These are phyloP conservation scores for Miichthys miiuy DNA, from an alignment of 2,797 vertebrate species.

Conservation along the genomic window DNA sequence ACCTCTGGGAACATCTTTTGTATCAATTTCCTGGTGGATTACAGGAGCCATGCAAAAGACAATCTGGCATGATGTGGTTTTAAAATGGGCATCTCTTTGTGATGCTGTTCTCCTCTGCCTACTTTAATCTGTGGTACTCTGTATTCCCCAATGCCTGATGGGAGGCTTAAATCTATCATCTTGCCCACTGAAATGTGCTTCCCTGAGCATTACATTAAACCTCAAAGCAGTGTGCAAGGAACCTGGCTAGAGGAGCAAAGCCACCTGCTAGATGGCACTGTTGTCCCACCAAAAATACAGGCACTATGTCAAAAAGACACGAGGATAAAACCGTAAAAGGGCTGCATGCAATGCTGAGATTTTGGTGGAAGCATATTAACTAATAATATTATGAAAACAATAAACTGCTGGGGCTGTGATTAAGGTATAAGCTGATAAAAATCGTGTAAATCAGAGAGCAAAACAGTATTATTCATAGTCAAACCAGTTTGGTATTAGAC, in stretches of 20 bases:
- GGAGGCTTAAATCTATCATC: constrained; percentile 86
- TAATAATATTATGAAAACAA: constrained; percentile 62
- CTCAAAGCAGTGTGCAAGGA: constrained; percentile 65
- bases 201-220: constrained; percentile 80
- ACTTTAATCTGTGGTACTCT: constrained; percentile 80
- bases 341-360: constrained; percentile 50
- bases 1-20: constrained; percentile 80
- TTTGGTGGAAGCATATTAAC: constrained; percentile 64
- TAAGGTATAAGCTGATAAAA: constrained; percentile 54
- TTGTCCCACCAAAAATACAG: constrained; percentile 72
- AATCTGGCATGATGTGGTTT: constrained; percentile 82
- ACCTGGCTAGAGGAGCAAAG: constrained; percentile 23
- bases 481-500: constrained; percentile 46
- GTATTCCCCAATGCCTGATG: constrained; percentile 84
- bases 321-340: constrained; percentile 9
- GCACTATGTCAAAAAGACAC: constrained; percentile 9
- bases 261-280: constrained; percentile 88
- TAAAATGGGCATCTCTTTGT: constrained; percentile 79
- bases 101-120: constrained; percentile 76
- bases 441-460: constrained; percentile 53
- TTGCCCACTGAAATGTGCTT: constrained; percentile 83
- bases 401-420: constrained; percentile 61
- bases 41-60: constrained; percentile 81
- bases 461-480: constrained; percentile 46
- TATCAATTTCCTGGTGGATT: constrained; percentile 84